Evolutionary conservation across 1,140 invertebrate species (phyloP).

Genomic region (Drosophila subpulchrella): DNA sequence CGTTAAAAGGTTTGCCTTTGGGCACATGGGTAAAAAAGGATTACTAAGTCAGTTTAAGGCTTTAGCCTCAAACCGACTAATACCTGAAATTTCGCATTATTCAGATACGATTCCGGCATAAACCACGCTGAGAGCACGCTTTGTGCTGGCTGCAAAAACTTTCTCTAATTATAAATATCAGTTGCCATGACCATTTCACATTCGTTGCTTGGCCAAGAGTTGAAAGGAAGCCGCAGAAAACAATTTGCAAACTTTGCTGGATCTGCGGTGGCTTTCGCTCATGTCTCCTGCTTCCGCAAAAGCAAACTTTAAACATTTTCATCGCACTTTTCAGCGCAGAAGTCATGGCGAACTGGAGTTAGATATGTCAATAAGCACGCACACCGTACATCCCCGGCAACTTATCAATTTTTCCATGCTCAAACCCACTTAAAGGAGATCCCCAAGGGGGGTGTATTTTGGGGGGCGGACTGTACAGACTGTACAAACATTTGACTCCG

Average conservation of each 20-base stretch:
- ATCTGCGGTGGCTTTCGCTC: constrained; percentile 44
- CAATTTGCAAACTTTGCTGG: constrained; percentile 54
- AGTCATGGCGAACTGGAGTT: constrained; percentile 23
- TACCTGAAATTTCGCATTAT: constrained; percentile 1
- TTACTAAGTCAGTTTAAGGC: background rate
- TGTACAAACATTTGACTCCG: constrained; percentile 65
- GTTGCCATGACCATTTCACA: constrained; percentile 41
- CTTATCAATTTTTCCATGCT: constrained; percentile 66
- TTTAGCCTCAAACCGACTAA: background rate
- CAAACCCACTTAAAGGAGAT: constrained; percentile 51
- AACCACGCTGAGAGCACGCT: constrained; percentile 17
- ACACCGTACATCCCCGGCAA: constrained; percentile 48
- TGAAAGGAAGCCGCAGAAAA: constrained; percentile 52
- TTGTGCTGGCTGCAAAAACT: constrained; percentile 25
- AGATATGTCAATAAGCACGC: constrained; percentile 60
- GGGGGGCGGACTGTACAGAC: constrained; percentile 15
- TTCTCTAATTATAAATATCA: constrained; percentile 50
- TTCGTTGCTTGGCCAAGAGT: constrained; percentile 33
- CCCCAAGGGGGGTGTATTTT: constrained; percentile 8
- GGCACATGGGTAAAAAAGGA: background rate
- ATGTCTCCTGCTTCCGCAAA: constrained; percentile 14
- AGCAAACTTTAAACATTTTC: constrained; percentile 53
- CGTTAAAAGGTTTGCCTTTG: constrained; percentile 10
- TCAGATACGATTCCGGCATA: constrained; percentile 8
- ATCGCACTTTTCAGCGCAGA: constrained; percentile 48